Percentiles rank a stretch among this genome's conserved stretches.
phyloP scores from a whole-genome alignment of 1,140 invertebrate genomes.

The Nomia melanderi region DNA sequence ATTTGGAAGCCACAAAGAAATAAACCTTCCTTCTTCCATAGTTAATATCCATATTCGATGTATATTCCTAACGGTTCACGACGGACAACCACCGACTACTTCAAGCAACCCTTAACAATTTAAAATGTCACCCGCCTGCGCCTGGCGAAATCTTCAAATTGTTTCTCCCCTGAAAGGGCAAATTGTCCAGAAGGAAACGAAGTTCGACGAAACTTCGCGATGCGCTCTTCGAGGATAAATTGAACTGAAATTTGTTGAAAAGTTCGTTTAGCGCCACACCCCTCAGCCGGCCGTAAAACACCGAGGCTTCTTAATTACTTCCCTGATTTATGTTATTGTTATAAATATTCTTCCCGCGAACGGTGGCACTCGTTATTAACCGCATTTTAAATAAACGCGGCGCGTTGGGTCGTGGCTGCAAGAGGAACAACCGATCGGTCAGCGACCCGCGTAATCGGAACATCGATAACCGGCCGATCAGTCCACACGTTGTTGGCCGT shows the following conservation, averaged over 20 bases:
- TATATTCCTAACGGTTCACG: too few relatives aligned
- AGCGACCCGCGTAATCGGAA: too few relatives aligned
- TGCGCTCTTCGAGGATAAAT: conserved; percentile 28
- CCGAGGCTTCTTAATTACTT: conserved; percentile 41
- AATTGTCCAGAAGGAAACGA: background rate
- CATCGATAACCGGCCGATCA: conserved; percentile 27
- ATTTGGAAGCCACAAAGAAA: too few relatives aligned
- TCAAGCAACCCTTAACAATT: background rate
- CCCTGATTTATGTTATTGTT: conserved; percentile 27
- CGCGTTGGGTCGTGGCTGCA: too few relatives aligned
- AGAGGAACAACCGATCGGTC: background rate
- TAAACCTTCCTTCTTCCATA: too few relatives aligned
- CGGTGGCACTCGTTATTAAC: background rate
- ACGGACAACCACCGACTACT: too few relatives aligned
- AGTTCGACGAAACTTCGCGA: conserved; percentile 2
- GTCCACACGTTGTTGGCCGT: conserved; percentile 25
- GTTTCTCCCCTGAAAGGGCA: background rate
- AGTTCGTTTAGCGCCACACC: conserved; percentile 11
- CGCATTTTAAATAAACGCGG: conserved; percentile 6
- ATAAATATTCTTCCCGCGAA: conserved; percentile 5
- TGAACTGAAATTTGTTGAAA: conserved; percentile 45
- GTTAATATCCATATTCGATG: too few relatives aligned
- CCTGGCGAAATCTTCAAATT: background rate
- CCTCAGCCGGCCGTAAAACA: conserved; percentile 22
- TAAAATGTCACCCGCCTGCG: too few relatives aligned